Evolutionary conservation across 2,797 vertebrate genomes (phyloP), one percentile per base, ranked within the genome.

Genomic region (Enteromius paludinosus): DNA sequence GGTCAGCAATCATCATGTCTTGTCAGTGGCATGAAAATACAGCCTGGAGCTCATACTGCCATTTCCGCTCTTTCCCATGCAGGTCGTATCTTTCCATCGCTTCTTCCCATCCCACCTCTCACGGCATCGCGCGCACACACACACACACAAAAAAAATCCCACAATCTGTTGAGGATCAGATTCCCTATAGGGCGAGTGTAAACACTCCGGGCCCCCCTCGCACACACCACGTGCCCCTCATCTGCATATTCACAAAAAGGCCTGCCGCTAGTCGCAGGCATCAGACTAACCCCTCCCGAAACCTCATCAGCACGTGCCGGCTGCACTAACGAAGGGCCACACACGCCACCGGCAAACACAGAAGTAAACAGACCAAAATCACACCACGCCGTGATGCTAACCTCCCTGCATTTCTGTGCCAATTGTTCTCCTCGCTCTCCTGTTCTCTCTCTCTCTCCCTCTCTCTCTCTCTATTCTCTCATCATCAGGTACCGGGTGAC

Each of bases 1-100:
- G 95, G 94, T 94, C 93, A 95, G 95, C 94, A 96, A 96, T 96
- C 96, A 96, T 96, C 95, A 95, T 94, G 91, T 96, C 95, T 94
- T 93, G 96, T 94, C 94, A 95, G 93, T 92, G 93, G 94, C 90
- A 92, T 93, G 90, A 94, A 94, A 94, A 95, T 93, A 95, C 95
- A 93, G 94, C 95, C 95, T 91, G 90, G 93, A 95, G 95, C 94
- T 92, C 90, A 89, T 85, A 86, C 88, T 88, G 88, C 89, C 89
- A 89, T 87, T 89, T 90, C 62, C 35, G 25, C 41, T 56, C 69
- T 72, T 77, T 71, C 85, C 78, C 38, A 17, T 62, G 61, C 61
- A 43, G 70, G 70, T 81, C 18, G 87, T 90, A 87, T 92, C 94
- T 94, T 92, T 92, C 87, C 90, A 82, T 89, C 85, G 33, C 15